Evolutionary conservation across 2,797 vertebrate species (phyloP).

Genomic region (Dicrostonyx torquatus): DNA sequence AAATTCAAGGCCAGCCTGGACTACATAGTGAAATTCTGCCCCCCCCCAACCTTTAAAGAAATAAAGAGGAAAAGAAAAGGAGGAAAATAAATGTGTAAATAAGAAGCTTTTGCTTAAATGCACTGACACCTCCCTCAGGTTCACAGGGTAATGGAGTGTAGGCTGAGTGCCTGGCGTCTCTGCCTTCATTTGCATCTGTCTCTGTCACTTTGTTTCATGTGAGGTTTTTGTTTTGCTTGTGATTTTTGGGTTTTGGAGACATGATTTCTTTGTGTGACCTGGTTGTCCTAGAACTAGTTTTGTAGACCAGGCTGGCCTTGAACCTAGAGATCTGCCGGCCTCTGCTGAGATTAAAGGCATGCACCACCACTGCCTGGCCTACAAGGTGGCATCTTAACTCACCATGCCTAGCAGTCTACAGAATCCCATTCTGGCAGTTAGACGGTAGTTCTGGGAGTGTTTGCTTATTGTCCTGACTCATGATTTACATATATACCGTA

Average conservation of each 20-base stretch:
- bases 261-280: neutral
- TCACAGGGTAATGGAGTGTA: neutral
- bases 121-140: neutral
- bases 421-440: neutral
- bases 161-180: neutral
- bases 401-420: neutral
- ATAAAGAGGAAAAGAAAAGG: neutral
- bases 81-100: neutral
- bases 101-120: neutral
- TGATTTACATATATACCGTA: neutral
- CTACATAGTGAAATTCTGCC: neutral
- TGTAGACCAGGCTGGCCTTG: neutral
- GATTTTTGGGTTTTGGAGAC: neutral
- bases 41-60: neutral
- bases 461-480: conserved; percentile 8
- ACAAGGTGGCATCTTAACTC: neutral
- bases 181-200: neutral
- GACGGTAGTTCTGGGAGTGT: neutral
- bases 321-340: neutral
- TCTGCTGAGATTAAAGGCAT: neutral
- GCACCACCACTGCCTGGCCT: neutral
- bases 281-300: neutral
- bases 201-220: neutral
- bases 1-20: neutral
- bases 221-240: neutral